Conservation (phyloP, 2,888 invertebrate genomes). For the Clusia tigrina region DNA sequence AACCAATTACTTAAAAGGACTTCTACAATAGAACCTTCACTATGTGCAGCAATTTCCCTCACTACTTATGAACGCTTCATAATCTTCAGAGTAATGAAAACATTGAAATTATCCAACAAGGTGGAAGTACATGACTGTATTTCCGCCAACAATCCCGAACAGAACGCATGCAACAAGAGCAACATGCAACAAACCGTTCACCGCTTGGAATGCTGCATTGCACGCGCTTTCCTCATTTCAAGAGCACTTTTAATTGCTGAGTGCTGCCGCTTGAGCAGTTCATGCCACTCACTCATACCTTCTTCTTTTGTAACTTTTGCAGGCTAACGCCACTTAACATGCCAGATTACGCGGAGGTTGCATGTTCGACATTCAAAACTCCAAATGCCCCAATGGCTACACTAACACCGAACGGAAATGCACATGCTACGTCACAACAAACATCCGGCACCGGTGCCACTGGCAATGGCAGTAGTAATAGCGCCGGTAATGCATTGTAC, state of each 20-base stretch:
- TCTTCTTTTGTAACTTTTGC: slow-evolving; percentile 39
- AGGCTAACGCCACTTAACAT: slow-evolving; percentile 65
- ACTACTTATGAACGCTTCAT: slow-evolving; percentile 14
- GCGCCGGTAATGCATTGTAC: slow-evolving; percentile 52
- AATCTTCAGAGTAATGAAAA: slow-evolving; percentile 12
- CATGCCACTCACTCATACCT: slow-evolving; percentile 28
- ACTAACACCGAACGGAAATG: slow-evolving; percentile 39
- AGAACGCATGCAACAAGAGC: slow-evolving; percentile 13
- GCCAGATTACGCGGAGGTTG: slow-evolving; percentile 66
- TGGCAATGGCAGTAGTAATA: slow-evolving; percentile 18
- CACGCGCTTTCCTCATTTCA: neutral
- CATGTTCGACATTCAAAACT: slow-evolving; percentile 65
- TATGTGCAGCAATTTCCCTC: neutral
- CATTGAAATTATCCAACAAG: slow-evolving; percentile 11
- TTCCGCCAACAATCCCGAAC: slow-evolving; percentile 26
- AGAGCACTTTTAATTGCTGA: slow-evolving; percentile 38
- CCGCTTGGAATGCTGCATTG: neutral
- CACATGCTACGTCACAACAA: slow-evolving; percentile 35
- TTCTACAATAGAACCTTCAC: no score
- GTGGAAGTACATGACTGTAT: slow-evolving; percentile 21
- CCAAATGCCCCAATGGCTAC: slow-evolving; percentile 40
- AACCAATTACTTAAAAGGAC: no score
- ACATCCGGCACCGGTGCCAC: slow-evolving; percentile 39
- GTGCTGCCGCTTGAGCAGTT: no score
- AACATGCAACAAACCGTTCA: slow-evolving; percentile 34